These are phyloP conservation scores for Drosophila gunungcola DNA, from an alignment of 1,140 invertebrate genomes.

Conservation along the genomic window DNA sequence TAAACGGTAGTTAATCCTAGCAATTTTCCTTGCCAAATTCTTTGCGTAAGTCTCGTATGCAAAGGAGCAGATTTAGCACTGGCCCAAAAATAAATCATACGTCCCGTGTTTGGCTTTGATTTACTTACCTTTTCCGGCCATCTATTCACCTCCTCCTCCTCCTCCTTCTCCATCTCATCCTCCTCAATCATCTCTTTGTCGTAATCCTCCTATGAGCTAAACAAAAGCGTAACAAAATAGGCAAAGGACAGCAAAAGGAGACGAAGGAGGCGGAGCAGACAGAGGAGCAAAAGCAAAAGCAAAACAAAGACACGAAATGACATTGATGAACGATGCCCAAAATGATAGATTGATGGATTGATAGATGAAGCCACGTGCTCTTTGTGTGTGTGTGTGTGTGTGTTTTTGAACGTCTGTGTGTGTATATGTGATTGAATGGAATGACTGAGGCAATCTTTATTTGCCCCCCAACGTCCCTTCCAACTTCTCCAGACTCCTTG, in stretches of 20 bases:
- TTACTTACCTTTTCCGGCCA: constrained; percentile 47
- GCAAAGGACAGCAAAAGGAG: constrained; percentile 28
- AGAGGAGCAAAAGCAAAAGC: constrained; percentile 21
- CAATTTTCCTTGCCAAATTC: constrained; percentile 20
- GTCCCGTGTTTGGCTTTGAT: constrained; percentile 39
- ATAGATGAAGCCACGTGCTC: constrained; percentile 40
- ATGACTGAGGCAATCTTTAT: constrained; percentile 59
- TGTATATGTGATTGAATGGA: constrained; percentile 49
- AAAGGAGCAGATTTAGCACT: constrained; percentile 4
- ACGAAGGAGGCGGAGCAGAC: constrained; percentile 7
- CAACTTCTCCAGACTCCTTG: constrained; percentile 49
- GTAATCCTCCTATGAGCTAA: constrained; percentile 44
- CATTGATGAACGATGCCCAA: constrained; percentile 75
- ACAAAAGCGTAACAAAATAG: constrained; percentile 52
- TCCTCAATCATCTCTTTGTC: neutral
- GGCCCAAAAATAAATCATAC: constrained; percentile 43
- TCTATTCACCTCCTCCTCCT: constrained; percentile 3
- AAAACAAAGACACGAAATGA: constrained; percentile 62
- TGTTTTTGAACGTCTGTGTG: neutral
- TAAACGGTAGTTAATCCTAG: constrained; percentile 2
- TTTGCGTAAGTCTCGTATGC: constrained; percentile 21
- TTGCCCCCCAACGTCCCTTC: neutral
- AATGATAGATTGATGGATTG: constrained; percentile 74
- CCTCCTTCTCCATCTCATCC: neutral
- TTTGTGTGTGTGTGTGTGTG: neutral